A percentile compares a stretch with the other conserved stretches of the same genome.
Evolutionary conservation across 2,888 invertebrate genomes (phyloP).

Genomic region (Aromia moschata): DNA sequence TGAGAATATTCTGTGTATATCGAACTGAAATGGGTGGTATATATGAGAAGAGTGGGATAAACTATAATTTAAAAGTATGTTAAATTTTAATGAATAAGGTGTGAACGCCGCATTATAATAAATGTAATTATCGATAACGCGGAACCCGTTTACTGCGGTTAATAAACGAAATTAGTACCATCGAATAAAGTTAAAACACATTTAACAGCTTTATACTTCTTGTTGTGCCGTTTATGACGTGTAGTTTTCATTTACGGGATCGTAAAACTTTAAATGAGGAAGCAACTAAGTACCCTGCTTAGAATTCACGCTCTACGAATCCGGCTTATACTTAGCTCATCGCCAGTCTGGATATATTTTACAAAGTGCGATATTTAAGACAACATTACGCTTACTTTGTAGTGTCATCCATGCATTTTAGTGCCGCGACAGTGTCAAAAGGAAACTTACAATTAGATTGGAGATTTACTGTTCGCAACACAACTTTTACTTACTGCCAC

Average conservation of each 20-base stretch:
- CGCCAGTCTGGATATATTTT: constrained; percentile 16
- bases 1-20: too few species aligned
- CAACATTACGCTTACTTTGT: constrained; percentile 21
- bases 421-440: constrained; percentile 1
- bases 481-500: neutral
- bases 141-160: constrained; percentile 5
- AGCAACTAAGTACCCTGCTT: constrained; percentile 32
- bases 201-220: constrained; percentile 27
- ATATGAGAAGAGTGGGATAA: too few species aligned
- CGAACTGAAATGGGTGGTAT: too few species aligned
- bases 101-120: constrained; percentile 4
- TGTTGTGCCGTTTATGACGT: constrained; percentile 38
- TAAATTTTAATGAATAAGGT: constrained; percentile 14
- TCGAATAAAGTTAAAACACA: constrained; percentile 20
- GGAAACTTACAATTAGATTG: neutral
- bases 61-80: too few species aligned
- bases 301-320: constrained; percentile 28
- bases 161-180: constrained; percentile 18
- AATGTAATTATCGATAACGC: constrained; percentile 17
- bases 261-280: constrained; percentile 40
- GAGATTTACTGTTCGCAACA: too few species aligned
- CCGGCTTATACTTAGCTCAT: constrained; percentile 32
- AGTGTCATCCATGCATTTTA: constrained; percentile 20
- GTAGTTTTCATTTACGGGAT: constrained; percentile 40
- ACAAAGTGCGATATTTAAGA: constrained; percentile 9